Evolutionary conservation across 2,113 vertebrate genomes (phyloP).

Genomic region (Spermophilus dauricus): DNA sequence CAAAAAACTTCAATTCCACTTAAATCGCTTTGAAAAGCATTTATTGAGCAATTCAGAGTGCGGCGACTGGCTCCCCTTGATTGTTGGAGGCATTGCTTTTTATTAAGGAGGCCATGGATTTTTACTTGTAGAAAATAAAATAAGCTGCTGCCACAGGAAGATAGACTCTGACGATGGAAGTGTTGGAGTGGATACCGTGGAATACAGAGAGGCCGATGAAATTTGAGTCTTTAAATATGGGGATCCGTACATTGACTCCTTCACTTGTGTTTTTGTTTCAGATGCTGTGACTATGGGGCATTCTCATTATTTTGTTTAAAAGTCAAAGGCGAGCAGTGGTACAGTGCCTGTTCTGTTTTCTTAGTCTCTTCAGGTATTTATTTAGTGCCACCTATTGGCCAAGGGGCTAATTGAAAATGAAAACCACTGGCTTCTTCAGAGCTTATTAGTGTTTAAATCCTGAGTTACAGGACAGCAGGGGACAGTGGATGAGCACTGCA

Average conservation of each 20-base stretch:
- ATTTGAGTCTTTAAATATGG: background rate
- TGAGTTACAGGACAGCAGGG: accelerated
- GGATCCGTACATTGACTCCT: background rate
- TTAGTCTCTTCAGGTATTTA: background rate
- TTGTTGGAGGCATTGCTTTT: background rate
- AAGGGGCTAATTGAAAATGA: background rate
- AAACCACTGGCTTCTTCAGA: accelerated
- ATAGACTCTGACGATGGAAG: background rate
- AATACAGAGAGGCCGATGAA: background rate
- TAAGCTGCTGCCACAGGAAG: too few species aligned
- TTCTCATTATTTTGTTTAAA: background rate
- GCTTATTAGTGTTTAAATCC: background rate
- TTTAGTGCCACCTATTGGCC: conserved; percentile 83
- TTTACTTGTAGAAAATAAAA: background rate
- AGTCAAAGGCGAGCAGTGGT: background rate
- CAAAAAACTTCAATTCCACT: background rate
- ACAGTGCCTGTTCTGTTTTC: accelerated
- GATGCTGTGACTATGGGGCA: background rate
- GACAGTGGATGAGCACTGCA: background rate
- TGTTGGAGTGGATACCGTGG: background rate
- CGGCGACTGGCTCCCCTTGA: background rate
- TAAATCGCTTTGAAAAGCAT: background rate
- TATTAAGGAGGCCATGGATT: background rate
- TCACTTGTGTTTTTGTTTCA: background rate
- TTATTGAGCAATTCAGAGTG: background rate